phyloP scores from a whole-genome alignment of 2,888 invertebrate species.

The Panzeria rudis region DNA sequence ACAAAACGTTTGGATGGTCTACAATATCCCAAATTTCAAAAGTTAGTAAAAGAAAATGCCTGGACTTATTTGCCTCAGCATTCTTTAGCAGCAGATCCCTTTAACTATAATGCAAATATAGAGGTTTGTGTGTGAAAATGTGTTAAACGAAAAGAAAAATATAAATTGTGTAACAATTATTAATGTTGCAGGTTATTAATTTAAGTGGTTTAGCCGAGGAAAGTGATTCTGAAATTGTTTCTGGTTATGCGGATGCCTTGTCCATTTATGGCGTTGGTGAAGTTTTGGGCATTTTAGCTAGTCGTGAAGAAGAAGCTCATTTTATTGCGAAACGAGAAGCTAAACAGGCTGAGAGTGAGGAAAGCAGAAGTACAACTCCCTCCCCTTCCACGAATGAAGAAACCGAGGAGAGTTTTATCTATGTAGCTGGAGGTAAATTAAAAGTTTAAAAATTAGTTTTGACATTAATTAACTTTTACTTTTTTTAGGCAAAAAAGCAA shows the following conservation, averaged over 20 bases:
- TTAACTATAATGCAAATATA: conserved; percentile 86
- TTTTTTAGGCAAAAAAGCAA: conserved; percentile 83
- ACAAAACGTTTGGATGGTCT: conserved; percentile 85
- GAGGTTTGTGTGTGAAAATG: conserved; percentile 82
- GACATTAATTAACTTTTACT: not conserved
- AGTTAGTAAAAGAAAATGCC: conserved; percentile 85
- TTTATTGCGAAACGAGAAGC: conserved; percentile 80
- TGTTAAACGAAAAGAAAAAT: conserved; percentile 3
- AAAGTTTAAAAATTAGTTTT: not conserved
- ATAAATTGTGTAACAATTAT: conserved; percentile 14
- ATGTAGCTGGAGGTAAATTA: conserved; percentile 84
- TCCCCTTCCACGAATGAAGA: conserved; percentile 78
- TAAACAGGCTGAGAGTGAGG: conserved; percentile 69
- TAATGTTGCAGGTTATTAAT: conserved; percentile 84
- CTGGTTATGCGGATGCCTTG: conserved; percentile 85
- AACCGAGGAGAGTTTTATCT: conserved; percentile 84
- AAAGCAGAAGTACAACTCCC: conserved; percentile 78
- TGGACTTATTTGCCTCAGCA: conserved; percentile 86
- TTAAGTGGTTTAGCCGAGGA: conserved; percentile 84
- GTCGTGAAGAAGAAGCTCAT: conserved; percentile 81
- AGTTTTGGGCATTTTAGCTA: conserved; percentile 86
- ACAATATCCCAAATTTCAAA: conserved; percentile 85
- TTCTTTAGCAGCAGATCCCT: conserved; percentile 86
- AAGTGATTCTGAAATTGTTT: conserved; percentile 86
- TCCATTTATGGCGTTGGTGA: conserved; percentile 86